phyloP scores from a whole-genome alignment of 2,113 vertebrate species.

The Phrynocephalus versicolor region DNA sequence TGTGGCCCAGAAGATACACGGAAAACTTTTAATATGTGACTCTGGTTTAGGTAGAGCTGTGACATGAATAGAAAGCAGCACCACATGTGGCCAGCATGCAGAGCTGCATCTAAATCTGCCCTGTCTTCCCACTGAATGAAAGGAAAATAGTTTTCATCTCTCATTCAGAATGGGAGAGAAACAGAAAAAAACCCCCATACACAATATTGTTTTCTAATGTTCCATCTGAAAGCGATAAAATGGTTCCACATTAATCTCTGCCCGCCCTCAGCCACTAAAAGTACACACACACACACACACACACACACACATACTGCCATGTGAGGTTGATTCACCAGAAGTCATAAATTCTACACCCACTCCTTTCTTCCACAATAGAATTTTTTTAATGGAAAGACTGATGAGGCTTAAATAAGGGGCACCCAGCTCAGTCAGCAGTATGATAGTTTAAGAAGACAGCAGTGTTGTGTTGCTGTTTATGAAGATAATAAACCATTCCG shows the following conservation, averaged over 20 bases:
- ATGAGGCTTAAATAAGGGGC: conserved; percentile 35
- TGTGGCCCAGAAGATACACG: neutral
- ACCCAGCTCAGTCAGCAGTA: conserved; percentile 23
- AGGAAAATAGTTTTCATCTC: neutral
- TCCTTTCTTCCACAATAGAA: conserved; percentile 1
- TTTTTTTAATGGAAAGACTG: conserved; percentile 45
- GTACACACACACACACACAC: neutral
- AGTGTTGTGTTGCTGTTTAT: conserved; percentile 31
- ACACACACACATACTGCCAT: conserved; percentile 1
- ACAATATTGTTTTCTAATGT: neutral
- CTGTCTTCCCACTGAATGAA: neutral
- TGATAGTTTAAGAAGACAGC: conserved; percentile 38
- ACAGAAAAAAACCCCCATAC: neutral
- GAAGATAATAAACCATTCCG: conserved; percentile 41
- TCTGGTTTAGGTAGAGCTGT: neutral
- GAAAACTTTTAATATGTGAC: neutral
- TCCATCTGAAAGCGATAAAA: conserved; percentile 6
- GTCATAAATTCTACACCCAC: conserved; percentile 11
- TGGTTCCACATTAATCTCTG: neutral
- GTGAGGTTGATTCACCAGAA: conserved; percentile 24
- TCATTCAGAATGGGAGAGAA: neutral
- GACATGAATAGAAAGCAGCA: neutral
- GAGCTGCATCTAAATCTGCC: neutral
- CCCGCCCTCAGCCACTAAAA: neutral
- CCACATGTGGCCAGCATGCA: neutral